Evolutionary conservation across 2,797 vertebrate species (phyloP).

Genomic region (Gobio occitaniae): DNA sequence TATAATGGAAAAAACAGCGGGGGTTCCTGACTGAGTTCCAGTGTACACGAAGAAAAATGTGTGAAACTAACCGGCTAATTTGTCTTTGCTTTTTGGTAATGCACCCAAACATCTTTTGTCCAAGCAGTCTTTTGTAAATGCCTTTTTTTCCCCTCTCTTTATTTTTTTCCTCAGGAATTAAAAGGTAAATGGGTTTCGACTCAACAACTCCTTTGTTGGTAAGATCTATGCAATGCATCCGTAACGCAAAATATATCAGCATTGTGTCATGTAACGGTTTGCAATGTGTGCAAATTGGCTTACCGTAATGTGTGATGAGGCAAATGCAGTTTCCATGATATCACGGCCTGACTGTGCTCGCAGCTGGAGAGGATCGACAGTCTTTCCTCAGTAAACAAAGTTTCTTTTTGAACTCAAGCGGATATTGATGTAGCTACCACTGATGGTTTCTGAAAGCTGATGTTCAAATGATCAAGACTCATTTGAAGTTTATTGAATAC

Average conservation of each 20-base stretch:
- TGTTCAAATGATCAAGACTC: background rate
- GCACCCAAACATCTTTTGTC: constrained; percentile 35
- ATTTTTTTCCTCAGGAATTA: background rate
- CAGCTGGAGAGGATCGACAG: constrained; percentile 9
- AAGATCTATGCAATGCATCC: constrained; percentile 1
- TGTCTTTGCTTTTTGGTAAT: constrained; percentile 26
- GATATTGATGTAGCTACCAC: background rate
- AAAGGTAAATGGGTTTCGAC: constrained; percentile 10
- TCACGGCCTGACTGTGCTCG: background rate
- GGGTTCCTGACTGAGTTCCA: constrained; percentile 42
- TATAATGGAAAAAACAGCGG: constrained; percentile 41
- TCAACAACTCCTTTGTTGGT: background rate
- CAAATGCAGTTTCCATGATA: constrained; percentile 36
- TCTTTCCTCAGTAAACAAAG: constrained; percentile 7
- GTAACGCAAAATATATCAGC: background rate
- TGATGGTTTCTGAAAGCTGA: background rate
- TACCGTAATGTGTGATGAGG: constrained; percentile 31
- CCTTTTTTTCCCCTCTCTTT: background rate
- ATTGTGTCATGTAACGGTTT: constrained; percentile 12
- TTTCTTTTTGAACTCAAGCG: background rate
- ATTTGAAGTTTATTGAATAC: background rate
- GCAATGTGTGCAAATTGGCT: constrained; percentile 32
- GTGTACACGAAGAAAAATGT: constrained; percentile 32
- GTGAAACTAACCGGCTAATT: constrained; percentile 40
- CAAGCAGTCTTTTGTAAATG: background rate